Evolutionary conservation across 2,888 invertebrate genomes (phyloP).

Genomic region (Acrobasis repandana): DNA sequence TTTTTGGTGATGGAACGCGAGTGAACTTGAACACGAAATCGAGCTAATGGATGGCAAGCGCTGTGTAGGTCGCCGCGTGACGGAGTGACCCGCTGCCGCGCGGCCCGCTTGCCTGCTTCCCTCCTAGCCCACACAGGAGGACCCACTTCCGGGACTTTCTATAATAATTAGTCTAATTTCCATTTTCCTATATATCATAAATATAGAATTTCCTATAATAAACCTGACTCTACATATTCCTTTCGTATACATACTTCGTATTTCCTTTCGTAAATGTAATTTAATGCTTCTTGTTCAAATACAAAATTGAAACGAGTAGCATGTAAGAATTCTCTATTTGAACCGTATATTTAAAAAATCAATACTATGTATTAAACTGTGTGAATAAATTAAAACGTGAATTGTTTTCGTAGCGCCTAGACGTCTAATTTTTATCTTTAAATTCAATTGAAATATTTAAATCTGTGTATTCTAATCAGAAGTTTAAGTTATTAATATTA

Average conservation of each 20-base stretch:
- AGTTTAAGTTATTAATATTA: too few relatives aligned
- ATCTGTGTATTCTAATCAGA: too few relatives aligned
- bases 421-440: too few relatives aligned
- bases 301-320: too few relatives aligned
- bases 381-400: too few relatives aligned
- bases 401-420: too few relatives aligned
- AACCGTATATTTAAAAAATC: too few relatives aligned
- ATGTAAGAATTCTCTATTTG: too few relatives aligned
- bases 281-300: too few relatives aligned
- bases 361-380: too few relatives aligned
- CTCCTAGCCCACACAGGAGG: slow-evolving; percentile 38
- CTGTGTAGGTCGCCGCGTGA: slow-evolving; percentile 72
- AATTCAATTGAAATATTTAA: too few relatives aligned
- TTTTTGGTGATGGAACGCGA: slow-evolving; percentile 82
- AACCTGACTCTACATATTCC: not conserved
- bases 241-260: not conserved
- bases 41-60: slow-evolving; percentile 74
- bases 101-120: slow-evolving; percentile 58
- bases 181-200: not conserved
- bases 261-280: too few relatives aligned
- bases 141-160: slow-evolving; percentile 52
- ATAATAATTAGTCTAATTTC: not conserved
- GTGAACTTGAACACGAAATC: slow-evolving; percentile 81
- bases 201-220: not conserved
- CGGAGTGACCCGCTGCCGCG: slow-evolving; percentile 72